Evolutionary conservation across 1,140 invertebrate genomes (phyloP).

Genomic region (Zaprionus davidi): DNA sequence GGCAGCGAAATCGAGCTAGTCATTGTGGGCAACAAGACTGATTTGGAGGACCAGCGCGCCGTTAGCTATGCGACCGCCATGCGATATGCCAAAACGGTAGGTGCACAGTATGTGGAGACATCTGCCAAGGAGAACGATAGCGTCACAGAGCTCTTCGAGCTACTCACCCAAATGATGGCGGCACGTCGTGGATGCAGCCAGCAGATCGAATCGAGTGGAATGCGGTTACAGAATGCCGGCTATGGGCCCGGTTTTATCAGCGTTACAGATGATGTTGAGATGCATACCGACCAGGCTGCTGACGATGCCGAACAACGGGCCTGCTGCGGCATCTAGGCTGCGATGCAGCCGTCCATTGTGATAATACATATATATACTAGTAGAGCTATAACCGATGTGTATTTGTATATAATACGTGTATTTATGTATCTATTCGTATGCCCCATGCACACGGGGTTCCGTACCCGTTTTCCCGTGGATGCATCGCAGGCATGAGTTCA

Average conservation of each 20-base stretch:
- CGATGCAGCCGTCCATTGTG: constrained; percentile 63
- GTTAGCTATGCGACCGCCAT: constrained; percentile 92
- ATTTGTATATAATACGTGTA: constrained; percentile 58
- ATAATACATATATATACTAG: constrained; percentile 65
- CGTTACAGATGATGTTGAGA: constrained; percentile 75
- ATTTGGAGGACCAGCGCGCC: constrained; percentile 95
- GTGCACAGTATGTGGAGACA: constrained; percentile 96
- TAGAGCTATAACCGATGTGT: constrained; percentile 54
- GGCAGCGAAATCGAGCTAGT: constrained; percentile 95
- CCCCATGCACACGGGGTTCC: neutral
- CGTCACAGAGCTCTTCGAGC: constrained; percentile 96
- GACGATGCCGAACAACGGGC: constrained; percentile 64
- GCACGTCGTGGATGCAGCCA: constrained; percentile 55
- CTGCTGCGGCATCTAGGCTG: constrained; percentile 82
- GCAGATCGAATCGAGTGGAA: constrained; percentile 77
- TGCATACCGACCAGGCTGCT: constrained; percentile 70
- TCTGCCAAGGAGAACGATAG: constrained; percentile 97
- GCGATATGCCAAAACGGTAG: constrained; percentile 95
- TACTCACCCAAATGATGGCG: constrained; percentile 88
- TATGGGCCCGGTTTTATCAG: constrained; percentile 26
- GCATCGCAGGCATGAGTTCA: neutral
- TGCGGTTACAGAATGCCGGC: constrained; percentile 58
- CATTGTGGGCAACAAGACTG: constrained; percentile 99
- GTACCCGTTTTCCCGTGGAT: neutral
- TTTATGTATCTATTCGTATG: constrained; percentile 31